Conservation (phyloP, 2,888 invertebrate genomes). For the Hirtodrosophila cameraria region DNA sequence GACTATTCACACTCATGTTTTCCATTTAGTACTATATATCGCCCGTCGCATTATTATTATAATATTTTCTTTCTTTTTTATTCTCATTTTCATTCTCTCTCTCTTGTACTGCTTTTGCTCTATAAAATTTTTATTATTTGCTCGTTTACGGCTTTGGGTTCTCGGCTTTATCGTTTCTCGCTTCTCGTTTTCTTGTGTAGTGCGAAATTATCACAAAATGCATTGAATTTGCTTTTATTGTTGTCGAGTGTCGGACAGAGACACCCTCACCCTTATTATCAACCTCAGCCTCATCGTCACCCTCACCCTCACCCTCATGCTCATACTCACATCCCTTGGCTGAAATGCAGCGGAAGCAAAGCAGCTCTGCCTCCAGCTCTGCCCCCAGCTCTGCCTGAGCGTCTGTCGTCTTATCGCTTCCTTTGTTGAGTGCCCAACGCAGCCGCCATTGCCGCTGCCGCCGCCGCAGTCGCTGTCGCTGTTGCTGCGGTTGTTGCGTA, state of each 20-base stretch:
- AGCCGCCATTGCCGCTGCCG: constrained; percentile 27
- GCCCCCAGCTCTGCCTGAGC: background rate
- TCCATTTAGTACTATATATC: constrained; percentile 28
- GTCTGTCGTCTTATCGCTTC: constrained; percentile 70
- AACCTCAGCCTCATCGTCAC: constrained; percentile 7
- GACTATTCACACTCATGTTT: constrained; percentile 81
- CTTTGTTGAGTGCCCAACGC: constrained; percentile 59
- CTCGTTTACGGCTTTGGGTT: constrained; percentile 59
- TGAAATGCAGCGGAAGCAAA: constrained; percentile 59
- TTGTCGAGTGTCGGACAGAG: constrained; percentile 45
- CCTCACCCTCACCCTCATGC: background rate
- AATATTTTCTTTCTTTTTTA: constrained; percentile 44
- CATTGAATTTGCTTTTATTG: constrained; percentile 79
- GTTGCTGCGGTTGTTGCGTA: constrained; percentile 44
- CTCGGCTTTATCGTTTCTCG: constrained; percentile 34
- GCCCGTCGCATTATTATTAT: constrained; percentile 47
- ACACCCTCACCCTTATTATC: constrained; percentile 5
- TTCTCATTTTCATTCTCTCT: constrained; percentile 39
- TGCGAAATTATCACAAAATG: constrained; percentile 74
- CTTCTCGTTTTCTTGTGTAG: constrained; percentile 51
- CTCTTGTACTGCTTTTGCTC: constrained; percentile 29
- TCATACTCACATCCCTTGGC: background rate
- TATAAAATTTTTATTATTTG: constrained; percentile 73
- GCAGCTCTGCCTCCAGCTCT: constrained; percentile 2
- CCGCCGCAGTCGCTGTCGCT: constrained; percentile 40